Evolutionary conservation across 2,797 vertebrate species (phyloP), one percentile per base, ranked within the genome.

Genomic region (Basileuterus tristriatus): DNA sequence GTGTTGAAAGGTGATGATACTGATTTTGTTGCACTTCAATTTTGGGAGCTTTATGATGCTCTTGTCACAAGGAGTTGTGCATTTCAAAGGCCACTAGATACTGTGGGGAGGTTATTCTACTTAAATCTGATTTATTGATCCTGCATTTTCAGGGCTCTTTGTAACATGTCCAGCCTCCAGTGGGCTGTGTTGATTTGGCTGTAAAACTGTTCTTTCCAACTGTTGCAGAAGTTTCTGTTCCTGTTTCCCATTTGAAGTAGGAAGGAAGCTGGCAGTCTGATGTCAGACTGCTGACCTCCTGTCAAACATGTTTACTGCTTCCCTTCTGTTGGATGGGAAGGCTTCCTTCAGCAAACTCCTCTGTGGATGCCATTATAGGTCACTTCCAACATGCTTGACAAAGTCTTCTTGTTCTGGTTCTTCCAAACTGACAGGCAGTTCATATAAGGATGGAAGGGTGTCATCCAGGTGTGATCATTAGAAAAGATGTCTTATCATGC

Each of bases 141-240:
- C 27, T 22, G 0, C 0, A 1, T 49, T 85, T 69, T 80, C 19
- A 12, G 56, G 26, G 15, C 46, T 83, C 27, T 29, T 8, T 41
- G 52, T 58, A 6, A 9, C 2, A 0, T 15, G 15, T 37, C 39
- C 34, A 80, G 39, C 53, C 15, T 70, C 6, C 21, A 10, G 27
- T 18, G 37, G 44, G 8, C 69, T 87, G 19, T 4, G 2, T 32
- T 87, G 59, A 23, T 67, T 87, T 87, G 55, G 2, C 2, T 4
- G 27, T 83, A 27, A 64, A 94, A 62, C 41, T 71, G 60, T 68
- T 49, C 49, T 75, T 78, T 46, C 75, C 43, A 64, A 8, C n/a
- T 50, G 24, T 26, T 94, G 77, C 52, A 67, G 91, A 46, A 29
- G 47, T 95, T 96, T 96, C 94, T 92, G 86, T 94, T 96, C 96